Conservation (phyloP, 1,140 invertebrate species). For the Diprion similis region DNA sequence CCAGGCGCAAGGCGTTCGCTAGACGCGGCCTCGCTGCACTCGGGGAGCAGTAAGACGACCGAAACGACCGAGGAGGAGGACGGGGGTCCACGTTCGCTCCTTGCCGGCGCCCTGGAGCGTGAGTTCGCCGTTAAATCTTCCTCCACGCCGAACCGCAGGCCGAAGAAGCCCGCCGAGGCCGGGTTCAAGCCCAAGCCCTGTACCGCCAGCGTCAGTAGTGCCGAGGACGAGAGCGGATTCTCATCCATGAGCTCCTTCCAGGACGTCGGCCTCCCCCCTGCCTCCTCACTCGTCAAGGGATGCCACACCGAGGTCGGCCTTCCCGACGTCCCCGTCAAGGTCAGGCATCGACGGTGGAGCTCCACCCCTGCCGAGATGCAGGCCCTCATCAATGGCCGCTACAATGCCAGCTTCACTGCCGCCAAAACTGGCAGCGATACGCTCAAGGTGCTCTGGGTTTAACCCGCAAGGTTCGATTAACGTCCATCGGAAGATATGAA, state of each 20-base stretch:
- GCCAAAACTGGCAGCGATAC: constrained; percentile 45
- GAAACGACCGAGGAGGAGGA: constrained; percentile 47
- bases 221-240: constrained; percentile 82
- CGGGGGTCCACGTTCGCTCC: background rate
- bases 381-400: constrained; percentile 46
- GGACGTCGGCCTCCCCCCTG: constrained; percentile 72
- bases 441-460: constrained; percentile 57
- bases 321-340: constrained; percentile 48
- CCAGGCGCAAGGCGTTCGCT: constrained; percentile 47
- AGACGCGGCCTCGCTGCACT: constrained; percentile 49
- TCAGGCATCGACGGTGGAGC: constrained; percentile 56
- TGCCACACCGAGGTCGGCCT: constrained; percentile 56
- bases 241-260: constrained; percentile 84
- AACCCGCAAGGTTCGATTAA: constrained; percentile 15
- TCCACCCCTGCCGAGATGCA: constrained; percentile 55
- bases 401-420: constrained; percentile 46
- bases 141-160: constrained; percentile 28
- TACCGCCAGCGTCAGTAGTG: constrained; percentile 63
- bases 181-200: constrained; percentile 49
- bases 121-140: constrained; percentile 17
- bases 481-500: too few relatives aligned
- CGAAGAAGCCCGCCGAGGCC: constrained; percentile 10
- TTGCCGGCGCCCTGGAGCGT: background rate
- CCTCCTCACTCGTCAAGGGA: constrained; percentile 42
- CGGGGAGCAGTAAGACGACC: constrained; percentile 46